Conservation (phyloP, 2,113 vertebrate genomes). For the Grammomys surdaster region DNA sequence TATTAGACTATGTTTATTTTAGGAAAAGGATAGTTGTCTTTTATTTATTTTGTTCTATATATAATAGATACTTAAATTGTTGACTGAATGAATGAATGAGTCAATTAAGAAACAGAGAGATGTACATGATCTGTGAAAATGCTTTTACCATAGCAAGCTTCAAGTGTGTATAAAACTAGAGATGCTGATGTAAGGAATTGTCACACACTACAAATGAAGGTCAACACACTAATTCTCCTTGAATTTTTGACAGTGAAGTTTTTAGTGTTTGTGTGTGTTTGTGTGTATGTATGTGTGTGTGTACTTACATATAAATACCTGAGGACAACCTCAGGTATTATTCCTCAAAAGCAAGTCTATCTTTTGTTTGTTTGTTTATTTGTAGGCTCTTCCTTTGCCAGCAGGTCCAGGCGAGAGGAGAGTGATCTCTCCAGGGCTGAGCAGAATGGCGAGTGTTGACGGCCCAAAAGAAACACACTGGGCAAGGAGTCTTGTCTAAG, state of each 20-base stretch:
- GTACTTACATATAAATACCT: too few species aligned
- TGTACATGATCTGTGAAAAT: not conserved
- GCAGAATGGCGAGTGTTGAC: too few species aligned
- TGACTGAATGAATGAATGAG: not conserved
- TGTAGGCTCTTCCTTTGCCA: too few species aligned
- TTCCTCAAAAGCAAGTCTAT: not conserved
- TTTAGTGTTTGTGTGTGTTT: not conserved
- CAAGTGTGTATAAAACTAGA: not conserved
- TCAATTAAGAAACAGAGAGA: not conserved
- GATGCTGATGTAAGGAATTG: not conserved
- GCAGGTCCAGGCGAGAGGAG: too few species aligned
- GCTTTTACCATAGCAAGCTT: not conserved
- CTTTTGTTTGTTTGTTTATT: not conserved
- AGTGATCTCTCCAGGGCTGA: too few species aligned
- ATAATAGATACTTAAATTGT: not conserved
- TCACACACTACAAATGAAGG: not conserved
- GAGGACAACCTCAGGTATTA: not conserved
- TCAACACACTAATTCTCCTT: not conserved
- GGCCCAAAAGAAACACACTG: too few species aligned
- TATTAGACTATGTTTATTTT: not conserved
- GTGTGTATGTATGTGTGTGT: not conserved
- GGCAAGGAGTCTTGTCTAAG: too few species aligned
- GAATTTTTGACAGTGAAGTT: not conserved
- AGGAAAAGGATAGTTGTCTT: not conserved
- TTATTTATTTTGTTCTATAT: slow-evolving; percentile 3